phyloP scores from a whole-genome alignment of 2,113 vertebrate species.

The Numida meleagris region DNA sequence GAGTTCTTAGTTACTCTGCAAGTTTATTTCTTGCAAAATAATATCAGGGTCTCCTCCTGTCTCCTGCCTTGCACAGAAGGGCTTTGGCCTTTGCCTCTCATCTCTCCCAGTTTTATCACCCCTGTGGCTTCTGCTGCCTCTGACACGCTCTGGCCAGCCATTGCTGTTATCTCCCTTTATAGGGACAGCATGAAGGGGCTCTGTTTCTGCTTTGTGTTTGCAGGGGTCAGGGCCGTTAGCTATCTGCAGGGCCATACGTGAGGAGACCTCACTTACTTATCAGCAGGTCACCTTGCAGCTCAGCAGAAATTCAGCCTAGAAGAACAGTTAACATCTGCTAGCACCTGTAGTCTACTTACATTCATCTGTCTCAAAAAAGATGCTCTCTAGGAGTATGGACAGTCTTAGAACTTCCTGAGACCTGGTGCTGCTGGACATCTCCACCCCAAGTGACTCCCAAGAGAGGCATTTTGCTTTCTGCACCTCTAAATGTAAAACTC shows the following conservation, averaged over 20 bases:
- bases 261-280: not conserved
- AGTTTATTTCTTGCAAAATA: not conserved
- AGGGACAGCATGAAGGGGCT: not conserved
- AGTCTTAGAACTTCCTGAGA: not conserved
- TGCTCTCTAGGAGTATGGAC: not conserved
- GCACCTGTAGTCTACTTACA: not conserved
- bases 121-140: not conserved
- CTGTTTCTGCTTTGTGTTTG: not conserved
- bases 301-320: not conserved
- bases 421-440: not conserved
- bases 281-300: not conserved
- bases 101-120: not conserved
- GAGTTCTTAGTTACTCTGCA: not conserved
- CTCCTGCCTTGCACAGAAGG: not conserved
- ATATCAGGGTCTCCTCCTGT: not conserved
- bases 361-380: not conserved
- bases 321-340: not conserved
- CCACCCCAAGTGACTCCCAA: not conserved
- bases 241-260: not conserved
- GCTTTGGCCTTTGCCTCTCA: not conserved
- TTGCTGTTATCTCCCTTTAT: not conserved
- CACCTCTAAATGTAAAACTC: not conserved
- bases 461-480: not conserved
- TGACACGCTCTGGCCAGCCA: not conserved
- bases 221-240: not conserved